Evolutionary conservation across 2,888 invertebrate genomes (phyloP).

Genomic region (Tetrapedia diversipes): DNA sequence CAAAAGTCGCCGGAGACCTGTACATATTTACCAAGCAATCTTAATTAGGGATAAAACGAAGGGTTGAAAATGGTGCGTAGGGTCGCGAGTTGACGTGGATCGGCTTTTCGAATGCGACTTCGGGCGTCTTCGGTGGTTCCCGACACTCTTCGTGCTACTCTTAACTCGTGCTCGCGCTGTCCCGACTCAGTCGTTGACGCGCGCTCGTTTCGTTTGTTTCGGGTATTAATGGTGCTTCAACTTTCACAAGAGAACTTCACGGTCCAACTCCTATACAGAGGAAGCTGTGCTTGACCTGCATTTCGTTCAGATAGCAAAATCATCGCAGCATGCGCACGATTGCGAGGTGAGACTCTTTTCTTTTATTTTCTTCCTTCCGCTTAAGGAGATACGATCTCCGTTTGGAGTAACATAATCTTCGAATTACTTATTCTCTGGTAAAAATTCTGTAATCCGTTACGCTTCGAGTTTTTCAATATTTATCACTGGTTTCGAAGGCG

Average conservation of each 20-base stretch:
- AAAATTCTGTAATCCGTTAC: background rate
- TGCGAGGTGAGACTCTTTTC: conserved; percentile 34
- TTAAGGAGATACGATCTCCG: background rate
- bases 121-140: conserved; percentile 75
- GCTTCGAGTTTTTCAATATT: background rate
- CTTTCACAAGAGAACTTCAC: conserved; percentile 9
- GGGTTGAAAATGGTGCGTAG: conserved; percentile 32
- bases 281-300: conserved; percentile 22
- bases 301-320: background rate
- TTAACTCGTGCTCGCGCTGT: conserved; percentile 72
- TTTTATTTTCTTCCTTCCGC: too few species aligned
- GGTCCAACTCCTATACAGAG: conserved; percentile 21
- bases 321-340: conserved; percentile 38
- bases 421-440: background rate
- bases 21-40: conserved; percentile 48
- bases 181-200: conserved; percentile 76
- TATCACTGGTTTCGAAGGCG: too few species aligned
- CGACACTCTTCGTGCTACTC: conserved; percentile 70
- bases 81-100: conserved; percentile 46
- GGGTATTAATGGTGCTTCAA: conserved; percentile 47
- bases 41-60: conserved; percentile 45
- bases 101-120: conserved; percentile 73
- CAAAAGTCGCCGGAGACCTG: conserved; percentile 11
- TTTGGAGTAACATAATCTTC: background rate
- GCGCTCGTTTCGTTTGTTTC: conserved; percentile 71